Evolutionary conservation across 2,888 invertebrate genomes (phyloP), one percentile per base, ranked within the genome.

Genomic region (Drosophila pullipes): DNA sequence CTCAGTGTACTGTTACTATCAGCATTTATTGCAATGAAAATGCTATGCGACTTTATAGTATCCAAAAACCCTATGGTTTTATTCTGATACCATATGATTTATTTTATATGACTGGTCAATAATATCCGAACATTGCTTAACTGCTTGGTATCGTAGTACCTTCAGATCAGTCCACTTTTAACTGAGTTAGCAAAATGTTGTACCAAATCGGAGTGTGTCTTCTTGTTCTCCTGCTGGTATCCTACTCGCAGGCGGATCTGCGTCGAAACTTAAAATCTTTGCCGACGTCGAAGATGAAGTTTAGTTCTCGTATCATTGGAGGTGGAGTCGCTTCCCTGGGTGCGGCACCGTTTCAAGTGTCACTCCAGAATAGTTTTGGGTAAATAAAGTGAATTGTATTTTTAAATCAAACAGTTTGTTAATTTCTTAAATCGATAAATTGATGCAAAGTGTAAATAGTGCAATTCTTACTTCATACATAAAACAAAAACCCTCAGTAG

Each of bases 281-380:
- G 4, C 49, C 67, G 25, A 31, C 53, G 0, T 49, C 74, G 18
- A 62, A 64, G 16, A 4, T 33, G 4, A 65, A 52, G 11, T 53
- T 61, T 2, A 78, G 59, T 31, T 82, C 86, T 1, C 85, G 90
- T 1, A 89, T 93, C 4, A 50, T 92, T 4, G 92, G 92, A 3
- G 93, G 93, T 4, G 81, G 81, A 16, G 25, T 75, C 2, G 90
- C 90, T 0, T 55, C 75, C 1, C 44, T 77, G 5, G 91, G 76
- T 4, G 74, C 67, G 11, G 92, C 92, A 4, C 93, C 93, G 2
- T 93, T 91, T 70, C 93, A 92, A 68, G 92, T 93, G 4, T 92
- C 93, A 2, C 18, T 93, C 18, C 93, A 93, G 69, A 91, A 90
- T 55, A 39, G 0, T 22, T 72, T 55, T 4, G 83, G 89, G 89